A percentile compares a stretch with the other conserved stretches of the same genome.
phyloP scores from a whole-genome alignment of 2,888 invertebrate species.

The Tigriopus californicus region DNA sequence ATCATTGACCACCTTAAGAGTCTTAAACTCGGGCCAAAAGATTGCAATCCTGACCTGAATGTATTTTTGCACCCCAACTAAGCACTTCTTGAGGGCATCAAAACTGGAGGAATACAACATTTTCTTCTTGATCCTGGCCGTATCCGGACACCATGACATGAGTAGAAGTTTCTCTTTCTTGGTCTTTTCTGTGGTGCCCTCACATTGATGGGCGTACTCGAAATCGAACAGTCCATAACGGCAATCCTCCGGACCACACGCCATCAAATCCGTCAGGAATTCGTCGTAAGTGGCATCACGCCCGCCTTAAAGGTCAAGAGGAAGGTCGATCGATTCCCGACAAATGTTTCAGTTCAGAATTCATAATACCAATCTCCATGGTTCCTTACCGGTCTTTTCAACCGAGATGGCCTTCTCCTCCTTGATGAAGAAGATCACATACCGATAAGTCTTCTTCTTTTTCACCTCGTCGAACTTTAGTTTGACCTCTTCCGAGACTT shows the following conservation, averaged over 20 bases:
- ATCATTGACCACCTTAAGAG: neutral
- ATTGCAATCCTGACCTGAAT: conserved; percentile 41
- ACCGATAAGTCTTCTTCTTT: conserved; percentile 91
- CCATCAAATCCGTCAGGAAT: conserved; percentile 80
- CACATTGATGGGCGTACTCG: conserved; percentile 90
- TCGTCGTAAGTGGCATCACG: conserved; percentile 80
- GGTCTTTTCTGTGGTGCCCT: conserved; percentile 74
- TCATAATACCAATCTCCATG: no score
- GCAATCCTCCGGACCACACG: conserved; percentile 80
- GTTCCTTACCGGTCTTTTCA: conserved; percentile 37
- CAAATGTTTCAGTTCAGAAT: no score
- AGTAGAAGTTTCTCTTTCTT: conserved; percentile 94
- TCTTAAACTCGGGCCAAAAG: neutral
- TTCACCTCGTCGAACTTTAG: conserved; percentile 91
- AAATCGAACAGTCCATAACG: conserved; percentile 91
- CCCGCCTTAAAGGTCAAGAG: conserved; percentile 23
- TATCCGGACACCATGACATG: conserved; percentile 97
- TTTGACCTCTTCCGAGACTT: conserved; percentile 85
- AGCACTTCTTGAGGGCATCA: conserved; percentile 87
- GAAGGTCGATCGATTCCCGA: neutral
- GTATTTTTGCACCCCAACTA: conserved; percentile 90
- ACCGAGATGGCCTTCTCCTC: conserved; percentile 92
- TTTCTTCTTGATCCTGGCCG: conserved; percentile 69
- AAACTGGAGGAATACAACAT: conserved; percentile 78
- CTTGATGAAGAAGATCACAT: conserved; percentile 87